phyloP scores from a whole-genome alignment of 2,113 vertebrate genomes.

The Corynorhinus townsendii region DNA sequence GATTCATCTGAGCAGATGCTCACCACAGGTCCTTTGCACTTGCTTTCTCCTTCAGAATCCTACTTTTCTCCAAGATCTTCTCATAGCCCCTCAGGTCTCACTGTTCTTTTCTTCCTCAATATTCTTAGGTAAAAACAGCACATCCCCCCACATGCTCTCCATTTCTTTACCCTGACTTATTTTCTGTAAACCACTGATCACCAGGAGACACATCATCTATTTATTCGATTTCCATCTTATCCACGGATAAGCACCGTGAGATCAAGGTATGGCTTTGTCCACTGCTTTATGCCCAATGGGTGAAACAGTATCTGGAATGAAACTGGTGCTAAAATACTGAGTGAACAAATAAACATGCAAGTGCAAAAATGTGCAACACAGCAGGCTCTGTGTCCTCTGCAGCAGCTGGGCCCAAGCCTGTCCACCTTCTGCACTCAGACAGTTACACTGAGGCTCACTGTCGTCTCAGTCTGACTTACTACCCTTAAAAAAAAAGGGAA shows the following conservation, averaged over 20 bases:
- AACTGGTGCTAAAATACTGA: background rate
- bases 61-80: background rate
- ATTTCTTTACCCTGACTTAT: background rate
- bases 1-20: background rate
- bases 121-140: background rate
- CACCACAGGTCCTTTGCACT: background rate
- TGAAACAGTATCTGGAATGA: background rate
- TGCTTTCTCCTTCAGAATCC: background rate
- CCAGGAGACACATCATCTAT: background rate
- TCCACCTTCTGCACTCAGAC: background rate
- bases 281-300: accelerated
- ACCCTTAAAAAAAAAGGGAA: background rate
- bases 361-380: too few relatives aligned
- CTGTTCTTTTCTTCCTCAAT: background rate
- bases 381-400: background rate
- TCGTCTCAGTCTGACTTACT: background rate
- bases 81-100: background rate
- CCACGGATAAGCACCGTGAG: background rate
- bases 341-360: background rate
- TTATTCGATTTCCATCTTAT: background rate
- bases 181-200: background rate
- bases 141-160: background rate
- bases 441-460: background rate
- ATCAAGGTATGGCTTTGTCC: background rate
- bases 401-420: background rate